Evolutionary conservation across 2,113 vertebrate species (phyloP).

Genomic region (Numida meleagris): DNA sequence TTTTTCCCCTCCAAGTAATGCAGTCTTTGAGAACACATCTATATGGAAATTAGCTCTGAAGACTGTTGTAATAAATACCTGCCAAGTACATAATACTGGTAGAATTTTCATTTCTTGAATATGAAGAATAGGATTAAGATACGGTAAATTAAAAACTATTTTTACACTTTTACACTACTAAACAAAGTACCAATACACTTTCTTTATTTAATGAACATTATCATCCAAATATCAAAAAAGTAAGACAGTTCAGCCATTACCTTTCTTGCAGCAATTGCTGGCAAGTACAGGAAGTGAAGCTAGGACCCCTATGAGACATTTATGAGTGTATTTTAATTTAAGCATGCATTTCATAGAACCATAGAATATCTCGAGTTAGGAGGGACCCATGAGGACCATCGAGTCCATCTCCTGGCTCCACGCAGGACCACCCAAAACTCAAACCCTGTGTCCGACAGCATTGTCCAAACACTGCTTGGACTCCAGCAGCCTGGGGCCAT

Average conservation of each 20-base stretch:
- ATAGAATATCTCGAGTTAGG: background rate
- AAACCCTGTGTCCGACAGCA: background rate
- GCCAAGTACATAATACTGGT: background rate
- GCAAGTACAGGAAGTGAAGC: background rate
- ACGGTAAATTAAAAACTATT: background rate
- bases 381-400: background rate
- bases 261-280: background rate
- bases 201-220: background rate
- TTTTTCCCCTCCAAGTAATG: background rate
- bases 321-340: background rate
- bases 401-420: background rate
- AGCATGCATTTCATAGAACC: background rate
- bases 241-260: background rate
- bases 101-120: background rate
- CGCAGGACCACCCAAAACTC: too few relatives aligned
- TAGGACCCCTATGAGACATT: background rate
- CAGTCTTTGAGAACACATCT: background rate
- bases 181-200: background rate
- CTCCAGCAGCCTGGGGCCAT: background rate
- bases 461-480: background rate
- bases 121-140: background rate
- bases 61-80: background rate
- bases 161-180: background rate
- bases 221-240: background rate
- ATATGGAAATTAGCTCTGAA: conserved; percentile 4